These are phyloP conservation scores for Apocrypta bakeri DNA, from an alignment of 1,140 invertebrate species.

Conservation along the genomic window DNA sequence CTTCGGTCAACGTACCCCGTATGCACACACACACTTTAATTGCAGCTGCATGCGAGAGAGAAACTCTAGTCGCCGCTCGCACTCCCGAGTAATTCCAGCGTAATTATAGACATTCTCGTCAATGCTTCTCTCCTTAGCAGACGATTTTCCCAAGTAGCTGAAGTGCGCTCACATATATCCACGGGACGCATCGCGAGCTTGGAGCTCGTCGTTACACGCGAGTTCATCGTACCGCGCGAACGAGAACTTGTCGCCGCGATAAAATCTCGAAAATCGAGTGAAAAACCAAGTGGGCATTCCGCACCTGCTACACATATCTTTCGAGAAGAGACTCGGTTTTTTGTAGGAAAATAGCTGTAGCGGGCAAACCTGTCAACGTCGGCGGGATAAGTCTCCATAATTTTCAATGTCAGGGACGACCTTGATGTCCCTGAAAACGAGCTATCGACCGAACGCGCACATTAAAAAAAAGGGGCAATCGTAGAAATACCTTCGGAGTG, in stretches of 20 bases:
- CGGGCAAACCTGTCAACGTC: not conserved
- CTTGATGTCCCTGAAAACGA: constrained; percentile 19
- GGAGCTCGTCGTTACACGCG: not conserved
- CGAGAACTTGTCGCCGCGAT: constrained; percentile 3
- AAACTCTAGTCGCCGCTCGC: not conserved
- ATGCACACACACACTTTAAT: constrained; percentile 8
- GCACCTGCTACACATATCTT: not conserved
- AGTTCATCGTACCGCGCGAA: constrained; percentile 1
- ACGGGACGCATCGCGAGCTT: not conserved
- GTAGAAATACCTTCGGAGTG: not conserved
- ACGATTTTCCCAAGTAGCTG: not conserved
- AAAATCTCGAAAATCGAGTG: constrained; percentile 23
- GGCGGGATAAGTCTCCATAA: constrained; percentile 16
- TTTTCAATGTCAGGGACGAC: constrained; percentile 41
- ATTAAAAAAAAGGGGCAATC: constrained; percentile 20
- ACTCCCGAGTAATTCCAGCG: constrained; percentile 27
- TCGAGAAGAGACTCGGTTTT: not conserved
- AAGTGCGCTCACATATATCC: not conserved
- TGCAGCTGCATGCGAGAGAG: not conserved
- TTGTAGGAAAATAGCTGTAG: not conserved
- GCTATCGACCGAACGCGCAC: not conserved
- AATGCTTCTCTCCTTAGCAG: not conserved
- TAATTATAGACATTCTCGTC: constrained; percentile 26
- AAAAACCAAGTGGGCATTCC: not conserved
- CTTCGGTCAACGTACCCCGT: constrained; percentile 8